Evolutionary conservation across 2,797 vertebrate species (phyloP), one percentile per base, ranked within the genome.

Genomic region (Phrynocephalus vlangalii): DNA sequence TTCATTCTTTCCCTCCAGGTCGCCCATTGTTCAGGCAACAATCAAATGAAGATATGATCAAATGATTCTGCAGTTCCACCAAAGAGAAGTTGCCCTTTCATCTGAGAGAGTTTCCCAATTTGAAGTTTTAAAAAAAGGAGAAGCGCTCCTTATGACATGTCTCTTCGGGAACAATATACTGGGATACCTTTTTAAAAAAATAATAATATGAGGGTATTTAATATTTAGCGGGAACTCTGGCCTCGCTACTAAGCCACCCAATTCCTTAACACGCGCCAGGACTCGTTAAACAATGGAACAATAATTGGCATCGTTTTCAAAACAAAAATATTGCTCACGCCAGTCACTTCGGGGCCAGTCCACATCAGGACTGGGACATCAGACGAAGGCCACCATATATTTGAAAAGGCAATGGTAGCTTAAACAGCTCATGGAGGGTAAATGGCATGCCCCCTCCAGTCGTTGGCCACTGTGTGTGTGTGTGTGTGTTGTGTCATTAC

Each of bases 1-100:
- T 95, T 81, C 72, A 15, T 87, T 89, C 86, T 86, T 84, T 28
- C n/a, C 79, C 84, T 78, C 38, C 38, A 60, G 86, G 81, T 68
- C 88, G 38, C 89, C 72, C 11, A 87, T 87, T 88, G 87, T 91
- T 78, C 71, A 66, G 56, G 85, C 83, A 72, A 82, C 87, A 87
- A 90, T 30, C 84, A 48, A 75, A 83, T 87, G 48, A 91, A 92
- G 91, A 93, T 84, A 83, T 0, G 52, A 91, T 93, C 90, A 91
- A 88, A 91, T 44, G 67, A 28, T 26, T 13, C 71, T 1, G 1
- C 0, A 56, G 85, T 81, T 89, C 79, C 81, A 85, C 86, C 88
- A 81, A 87, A 92, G 84, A 6, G n/a, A 83, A 92, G 88, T 89
- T 90, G 86, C 86, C 89, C 72, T 1, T 70, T 89, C 90, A 88